phyloP scores from a whole-genome alignment of 1,140 invertebrate genomes.

The Tachypleus tridentatus region DNA sequence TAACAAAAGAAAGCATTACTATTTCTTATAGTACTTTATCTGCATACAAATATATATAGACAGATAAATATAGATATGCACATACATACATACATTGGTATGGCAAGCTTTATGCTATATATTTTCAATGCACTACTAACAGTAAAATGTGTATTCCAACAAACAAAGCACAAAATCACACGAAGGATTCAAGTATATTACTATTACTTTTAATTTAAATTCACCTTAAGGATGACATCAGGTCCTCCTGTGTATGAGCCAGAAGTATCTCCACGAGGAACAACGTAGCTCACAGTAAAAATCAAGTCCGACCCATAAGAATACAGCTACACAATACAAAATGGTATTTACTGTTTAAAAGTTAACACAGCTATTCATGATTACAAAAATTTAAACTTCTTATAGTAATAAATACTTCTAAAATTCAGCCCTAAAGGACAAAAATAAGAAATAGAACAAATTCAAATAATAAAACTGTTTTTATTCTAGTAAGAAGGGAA shows the following conservation, averaged over 20 bases:
- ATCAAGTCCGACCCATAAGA: constrained; percentile 72
- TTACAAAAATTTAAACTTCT: too few relatives aligned
- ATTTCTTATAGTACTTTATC: constrained; percentile 10
- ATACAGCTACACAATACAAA: constrained; percentile 35
- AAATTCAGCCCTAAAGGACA: too few relatives aligned
- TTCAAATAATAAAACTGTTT: too few relatives aligned
- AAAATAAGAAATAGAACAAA: too few relatives aligned
- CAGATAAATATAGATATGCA: constrained; percentile 4
- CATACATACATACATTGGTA: constrained; percentile 7
- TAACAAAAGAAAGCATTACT: constrained; percentile 19
- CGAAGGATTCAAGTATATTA: background rate
- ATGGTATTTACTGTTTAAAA: too few relatives aligned
- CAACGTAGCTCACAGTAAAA: constrained; percentile 63
- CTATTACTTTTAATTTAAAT: constrained; percentile 14
- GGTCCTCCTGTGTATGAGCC: constrained; percentile 68
- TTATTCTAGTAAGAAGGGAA: too few relatives aligned
- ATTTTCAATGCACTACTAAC: too few relatives aligned
- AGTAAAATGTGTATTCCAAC: too few relatives aligned
- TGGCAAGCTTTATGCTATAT: background rate
- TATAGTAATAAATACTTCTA: too few relatives aligned
- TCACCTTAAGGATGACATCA: constrained; percentile 71
- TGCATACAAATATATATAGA: constrained; percentile 13
- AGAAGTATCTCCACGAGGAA: constrained; percentile 74
- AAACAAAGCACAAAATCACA: too few relatives aligned
- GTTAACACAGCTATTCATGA: too few relatives aligned